A percentile compares a stretch with the other conserved stretches of the same genome.
Conservation (phyloP, 2,888 invertebrate species). For the Limenitis camilla region DNA sequence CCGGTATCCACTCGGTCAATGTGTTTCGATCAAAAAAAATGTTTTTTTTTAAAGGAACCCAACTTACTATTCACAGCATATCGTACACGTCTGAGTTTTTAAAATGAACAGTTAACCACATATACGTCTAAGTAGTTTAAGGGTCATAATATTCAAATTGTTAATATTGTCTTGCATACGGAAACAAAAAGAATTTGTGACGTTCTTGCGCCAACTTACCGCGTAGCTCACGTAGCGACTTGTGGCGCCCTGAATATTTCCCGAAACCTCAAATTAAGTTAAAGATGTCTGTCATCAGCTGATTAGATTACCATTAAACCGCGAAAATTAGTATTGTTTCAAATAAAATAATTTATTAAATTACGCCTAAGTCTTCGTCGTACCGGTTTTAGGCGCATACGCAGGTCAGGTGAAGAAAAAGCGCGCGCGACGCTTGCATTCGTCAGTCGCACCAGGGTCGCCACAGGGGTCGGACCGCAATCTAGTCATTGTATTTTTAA, state of each 20-base stretch:
- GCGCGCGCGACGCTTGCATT: conserved; percentile 55
- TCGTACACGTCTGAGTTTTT: conserved; percentile 29
- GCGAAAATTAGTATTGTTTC: conserved; percentile 51
- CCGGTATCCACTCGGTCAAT: conserved; percentile 16
- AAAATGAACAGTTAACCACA: conserved; percentile 39
- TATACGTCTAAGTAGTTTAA: conserved; percentile 26
- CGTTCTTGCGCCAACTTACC: not conserved
- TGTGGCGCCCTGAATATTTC: not conserved
- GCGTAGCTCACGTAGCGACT: not conserved
- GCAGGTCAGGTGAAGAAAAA: conserved; percentile 64
- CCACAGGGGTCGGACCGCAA: conserved; percentile 59
- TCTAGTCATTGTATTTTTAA: conserved; percentile 64
- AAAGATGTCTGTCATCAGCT: conserved; percentile 5
- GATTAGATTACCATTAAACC: conserved; percentile 28
- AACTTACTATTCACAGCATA: conserved; percentile 28
- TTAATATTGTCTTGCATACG: conserved; percentile 19
- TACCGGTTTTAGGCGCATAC: conserved; percentile 62
- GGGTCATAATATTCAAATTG: conserved; percentile 19
- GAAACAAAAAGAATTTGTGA: not conserved
- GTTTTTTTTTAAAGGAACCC: conserved; percentile 19
- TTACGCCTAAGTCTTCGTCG: conserved; percentile 54
- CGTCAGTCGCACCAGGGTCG: conserved; percentile 68
- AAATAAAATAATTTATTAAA: conserved; percentile 57
- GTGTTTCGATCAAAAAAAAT: conserved; percentile 22
- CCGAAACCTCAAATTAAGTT: conserved; percentile 9